phyloP scores from a whole-genome alignment of 2,888 invertebrate species.

The Pristionchus fissidentatus region DNA sequence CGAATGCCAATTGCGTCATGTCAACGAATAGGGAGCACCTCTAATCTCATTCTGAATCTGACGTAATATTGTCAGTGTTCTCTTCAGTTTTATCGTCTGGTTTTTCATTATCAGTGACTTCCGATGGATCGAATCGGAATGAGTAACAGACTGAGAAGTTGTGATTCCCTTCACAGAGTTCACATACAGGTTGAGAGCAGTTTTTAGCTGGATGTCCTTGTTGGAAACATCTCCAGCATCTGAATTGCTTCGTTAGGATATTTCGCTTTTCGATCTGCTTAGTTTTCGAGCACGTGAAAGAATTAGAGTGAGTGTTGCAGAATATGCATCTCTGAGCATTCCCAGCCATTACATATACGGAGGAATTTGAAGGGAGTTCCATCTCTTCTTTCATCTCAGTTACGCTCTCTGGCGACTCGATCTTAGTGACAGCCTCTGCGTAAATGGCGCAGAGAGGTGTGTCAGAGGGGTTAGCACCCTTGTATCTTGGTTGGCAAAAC shows the following conservation, averaged over 20 bases:
- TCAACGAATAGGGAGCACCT: too few species aligned
- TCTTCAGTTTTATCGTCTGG: too few species aligned
- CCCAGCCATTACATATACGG: background rate
- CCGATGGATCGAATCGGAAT: too few species aligned
- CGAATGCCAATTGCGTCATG: too few species aligned
- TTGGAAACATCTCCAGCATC: background rate
- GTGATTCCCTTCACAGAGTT: background rate
- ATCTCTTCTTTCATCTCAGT: background rate
- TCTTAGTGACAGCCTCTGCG: background rate
- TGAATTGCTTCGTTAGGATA: background rate
- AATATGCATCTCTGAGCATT: constrained; percentile 4
- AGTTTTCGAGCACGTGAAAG: background rate
- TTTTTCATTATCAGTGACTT: too few species aligned
- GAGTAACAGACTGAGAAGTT: background rate
- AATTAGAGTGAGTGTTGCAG: background rate
- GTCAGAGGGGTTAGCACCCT: background rate
- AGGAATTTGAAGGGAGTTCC: background rate
- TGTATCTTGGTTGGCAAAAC: background rate
- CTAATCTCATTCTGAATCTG: too few species aligned
- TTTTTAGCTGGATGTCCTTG: background rate
- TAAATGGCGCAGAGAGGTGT: background rate
- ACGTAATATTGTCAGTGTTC: too few species aligned
- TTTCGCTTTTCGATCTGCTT: background rate
- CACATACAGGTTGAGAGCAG: background rate
- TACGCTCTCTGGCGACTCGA: background rate